These are phyloP conservation scores for Synanthedon myopaeformis DNA, from an alignment of 2,888 invertebrate genomes.

Conservation along the genomic window DNA sequence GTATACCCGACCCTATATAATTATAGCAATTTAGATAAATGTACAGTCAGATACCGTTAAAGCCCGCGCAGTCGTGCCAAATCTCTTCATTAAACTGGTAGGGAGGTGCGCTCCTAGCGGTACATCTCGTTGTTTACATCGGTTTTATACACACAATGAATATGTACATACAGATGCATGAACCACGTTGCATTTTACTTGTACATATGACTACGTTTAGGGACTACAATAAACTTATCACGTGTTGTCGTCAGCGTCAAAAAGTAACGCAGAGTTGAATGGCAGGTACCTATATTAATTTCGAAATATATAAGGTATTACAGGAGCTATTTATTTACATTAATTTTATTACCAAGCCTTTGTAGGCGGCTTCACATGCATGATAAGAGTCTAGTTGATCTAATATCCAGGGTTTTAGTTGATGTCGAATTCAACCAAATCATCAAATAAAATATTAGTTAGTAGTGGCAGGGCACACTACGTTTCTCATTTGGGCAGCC, in stretches of 20 bases:
- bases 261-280: background rate
- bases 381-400: too few relatives aligned
- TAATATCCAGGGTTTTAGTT: too few relatives aligned
- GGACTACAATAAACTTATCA: background rate
- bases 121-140: conserved; percentile 42
- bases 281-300: background rate
- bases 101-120: conserved; percentile 35
- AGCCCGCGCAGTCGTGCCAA: conserved; percentile 59
- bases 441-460: too few relatives aligned
- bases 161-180: background rate
- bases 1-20: too few relatives aligned
- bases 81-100: conserved; percentile 64
- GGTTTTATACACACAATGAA: conserved; percentile 2
- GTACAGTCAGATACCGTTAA: conserved; percentile 37
- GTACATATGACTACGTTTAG: background rate
- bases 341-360: too few relatives aligned
- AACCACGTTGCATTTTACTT: background rate
- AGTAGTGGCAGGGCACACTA: too few relatives aligned
- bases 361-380: too few relatives aligned
- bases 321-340: too few relatives aligned
- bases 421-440: too few relatives aligned
- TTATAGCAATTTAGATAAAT: background rate
- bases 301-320: background rate
- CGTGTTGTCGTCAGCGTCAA: background rate
- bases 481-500: too few relatives aligned